Evolutionary conservation across 2,797 vertebrate species (phyloP), one percentile per base, ranked within the genome.

Genomic region (Urosaurus nigricauda): DNA sequence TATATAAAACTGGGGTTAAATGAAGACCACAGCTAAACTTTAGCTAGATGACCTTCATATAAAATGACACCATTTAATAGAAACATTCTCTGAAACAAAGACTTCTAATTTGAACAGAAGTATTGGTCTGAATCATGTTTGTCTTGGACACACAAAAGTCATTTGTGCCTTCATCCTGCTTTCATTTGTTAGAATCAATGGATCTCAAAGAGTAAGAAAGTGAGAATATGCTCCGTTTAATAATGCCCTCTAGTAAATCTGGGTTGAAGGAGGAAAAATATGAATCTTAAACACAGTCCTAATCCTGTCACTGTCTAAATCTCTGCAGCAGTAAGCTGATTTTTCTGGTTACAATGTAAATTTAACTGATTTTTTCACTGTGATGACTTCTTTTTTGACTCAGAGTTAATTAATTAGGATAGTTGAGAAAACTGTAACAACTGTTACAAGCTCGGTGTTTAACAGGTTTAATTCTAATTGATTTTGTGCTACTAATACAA

Each of bases 311-410:
- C 63, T 87, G 70, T 82, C 17, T 82, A 60, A 75, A 13, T 75
- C 0, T 88, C 40, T 47, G n/a, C 29, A 83, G 71, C 56, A 83
- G 16, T 56, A 58, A 87, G 21, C 26, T 29, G 63, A 58, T 88
- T 75, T n/a, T 87, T 75, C 68, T 75, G 37, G 74, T 75, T 63
- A 88, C 71, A 26, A 24, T 51, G 4, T 53, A 51, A 51, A 74
- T n/a, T 47, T 74, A 58, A 75, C 32, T 82, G 68, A 75, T 32
- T 6, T 82, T 43, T 58, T n/a, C 21, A 35, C 43, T 83, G 79
- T 32, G 19, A 88, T 83, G 13, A 86, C 47, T 82, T 80, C 37
- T 82, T 74, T 60, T 75, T 43, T 74, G 71, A 63, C 82, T 63
- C 73, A 51, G 21, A 51, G 40, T 71, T 63, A 87, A 83, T 88